Evolutionary conservation across 2,888 invertebrate genomes (phyloP).

Genomic region (Nephrotoma flavescens): DNA sequence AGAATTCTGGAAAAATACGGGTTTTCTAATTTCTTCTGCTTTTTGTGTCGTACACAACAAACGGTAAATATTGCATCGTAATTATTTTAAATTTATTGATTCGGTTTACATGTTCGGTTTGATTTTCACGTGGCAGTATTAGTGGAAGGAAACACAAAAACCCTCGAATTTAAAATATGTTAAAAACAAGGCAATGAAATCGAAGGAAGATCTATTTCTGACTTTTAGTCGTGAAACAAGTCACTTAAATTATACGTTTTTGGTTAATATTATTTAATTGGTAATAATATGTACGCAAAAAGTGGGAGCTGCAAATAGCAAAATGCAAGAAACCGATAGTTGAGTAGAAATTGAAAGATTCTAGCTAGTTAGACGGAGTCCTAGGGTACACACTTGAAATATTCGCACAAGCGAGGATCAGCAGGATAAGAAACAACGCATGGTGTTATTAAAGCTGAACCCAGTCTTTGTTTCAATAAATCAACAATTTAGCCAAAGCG

Average conservation of each 20-base stretch:
- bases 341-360: too few species aligned
- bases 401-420: too few species aligned
- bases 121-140: not conserved
- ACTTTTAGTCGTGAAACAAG: not conserved
- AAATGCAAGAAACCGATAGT: not conserved
- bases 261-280: not conserved
- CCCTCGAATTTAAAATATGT: not conserved
- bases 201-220: not conserved
- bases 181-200: not conserved
- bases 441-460: too few species aligned
- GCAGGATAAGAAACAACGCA: too few species aligned
- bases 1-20: not conserved
- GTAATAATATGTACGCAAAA: not conserved
- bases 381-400: too few species aligned
- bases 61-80: not conserved
- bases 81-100: not conserved
- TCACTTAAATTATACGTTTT: not conserved
- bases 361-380: too few species aligned
- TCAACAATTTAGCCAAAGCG: too few species aligned
- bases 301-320: not conserved
- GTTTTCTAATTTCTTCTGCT: not conserved
- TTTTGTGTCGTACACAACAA: not conserved
- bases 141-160: not conserved
- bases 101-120: not conserved
- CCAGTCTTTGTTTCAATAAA: too few species aligned